A percentile compares a stretch with the other conserved stretches of the same genome.
phyloP scores from a whole-genome alignment of 1,140 invertebrate genomes.

The Zaprionus ornatus region DNA sequence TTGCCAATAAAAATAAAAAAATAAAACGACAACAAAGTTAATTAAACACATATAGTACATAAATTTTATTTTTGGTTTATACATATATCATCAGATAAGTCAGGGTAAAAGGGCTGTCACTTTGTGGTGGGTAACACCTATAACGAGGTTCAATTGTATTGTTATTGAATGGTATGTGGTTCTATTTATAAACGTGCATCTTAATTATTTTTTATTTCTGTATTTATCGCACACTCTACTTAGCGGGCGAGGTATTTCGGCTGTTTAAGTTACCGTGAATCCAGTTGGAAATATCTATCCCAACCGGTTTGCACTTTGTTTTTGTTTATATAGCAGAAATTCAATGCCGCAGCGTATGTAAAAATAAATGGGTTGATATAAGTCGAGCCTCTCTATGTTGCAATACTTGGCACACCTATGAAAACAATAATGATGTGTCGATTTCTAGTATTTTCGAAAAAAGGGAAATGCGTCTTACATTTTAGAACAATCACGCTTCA shows the following conservation, averaged over 20 bases:
- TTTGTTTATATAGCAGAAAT: conserved; percentile 7
- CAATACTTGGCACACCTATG: neutral
- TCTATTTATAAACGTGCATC: conserved; percentile 43
- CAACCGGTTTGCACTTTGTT: conserved; percentile 16
- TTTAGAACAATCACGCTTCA: neutral
- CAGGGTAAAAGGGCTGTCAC: neutral
- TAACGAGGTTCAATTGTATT: conserved; percentile 47
- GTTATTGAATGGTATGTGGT: conserved; percentile 39
- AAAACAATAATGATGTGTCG: neutral
- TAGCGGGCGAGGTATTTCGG: conserved; percentile 1
- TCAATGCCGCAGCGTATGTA: conserved; percentile 5
- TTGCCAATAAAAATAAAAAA: neutral
- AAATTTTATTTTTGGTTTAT: neutral
- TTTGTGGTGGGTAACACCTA: conserved; percentile 22
- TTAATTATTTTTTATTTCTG: conserved; percentile 39
- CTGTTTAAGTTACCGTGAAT: conserved; percentile 12
- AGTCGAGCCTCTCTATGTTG: conserved; percentile 47
- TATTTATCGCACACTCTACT: conserved; percentile 29
- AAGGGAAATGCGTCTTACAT: neutral
- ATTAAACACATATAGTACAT: neutral
- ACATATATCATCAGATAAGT: neutral
- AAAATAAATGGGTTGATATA: neutral
- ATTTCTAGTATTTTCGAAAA: neutral
- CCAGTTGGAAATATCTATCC: conserved; percentile 15
- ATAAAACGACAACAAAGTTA: neutral